These are phyloP conservation scores for Diacarnus erythraeanus DNA, from an alignment of 37 sponge, comb jelly and placozoan species.

Conservation along the genomic window DNA sequence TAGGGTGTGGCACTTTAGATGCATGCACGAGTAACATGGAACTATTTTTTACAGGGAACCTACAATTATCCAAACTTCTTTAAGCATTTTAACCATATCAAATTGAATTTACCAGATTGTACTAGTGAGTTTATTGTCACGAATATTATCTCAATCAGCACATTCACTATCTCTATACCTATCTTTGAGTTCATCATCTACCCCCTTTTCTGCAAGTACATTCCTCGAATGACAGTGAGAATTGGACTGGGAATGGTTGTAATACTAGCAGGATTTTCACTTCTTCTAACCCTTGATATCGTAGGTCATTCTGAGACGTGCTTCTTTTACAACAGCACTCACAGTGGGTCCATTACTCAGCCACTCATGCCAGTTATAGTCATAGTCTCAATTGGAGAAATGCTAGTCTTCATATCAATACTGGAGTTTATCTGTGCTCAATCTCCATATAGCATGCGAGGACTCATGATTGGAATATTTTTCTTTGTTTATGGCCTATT, in stretches of 20 bases:
- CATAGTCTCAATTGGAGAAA: constrained; percentile 18
- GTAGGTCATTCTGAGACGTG: constrained; percentile 8
- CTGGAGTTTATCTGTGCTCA: constrained; percentile 63
- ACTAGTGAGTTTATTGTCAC: neutral
- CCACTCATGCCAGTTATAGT: neutral
- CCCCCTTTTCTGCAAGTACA: constrained; percentile 22
- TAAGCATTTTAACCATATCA: neutral
- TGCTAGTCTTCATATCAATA: constrained; percentile 4
- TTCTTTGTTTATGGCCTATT: constrained; percentile 31
- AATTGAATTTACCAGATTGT: neutral
- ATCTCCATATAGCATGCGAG: constrained; percentile 56
- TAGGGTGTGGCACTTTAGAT: neutral
- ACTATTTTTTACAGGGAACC: neutral
- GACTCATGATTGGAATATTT: constrained; percentile 49
- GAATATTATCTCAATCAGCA: too few species aligned
- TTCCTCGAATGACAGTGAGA: constrained; percentile 13
- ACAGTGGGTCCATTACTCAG: neutral
- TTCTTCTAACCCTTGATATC: neutral
- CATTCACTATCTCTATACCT: constrained; percentile 24
- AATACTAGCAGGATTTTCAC: neutral
- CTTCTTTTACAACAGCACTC: constrained; percentile 4
- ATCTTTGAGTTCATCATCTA: constrained; percentile 31
- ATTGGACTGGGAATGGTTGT: constrained; percentile 24
- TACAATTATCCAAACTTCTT: neutral
- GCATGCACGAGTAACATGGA: neutral